phyloP scores from a whole-genome alignment of 1,140 invertebrate species.

The Neodiprion fabricii region DNA sequence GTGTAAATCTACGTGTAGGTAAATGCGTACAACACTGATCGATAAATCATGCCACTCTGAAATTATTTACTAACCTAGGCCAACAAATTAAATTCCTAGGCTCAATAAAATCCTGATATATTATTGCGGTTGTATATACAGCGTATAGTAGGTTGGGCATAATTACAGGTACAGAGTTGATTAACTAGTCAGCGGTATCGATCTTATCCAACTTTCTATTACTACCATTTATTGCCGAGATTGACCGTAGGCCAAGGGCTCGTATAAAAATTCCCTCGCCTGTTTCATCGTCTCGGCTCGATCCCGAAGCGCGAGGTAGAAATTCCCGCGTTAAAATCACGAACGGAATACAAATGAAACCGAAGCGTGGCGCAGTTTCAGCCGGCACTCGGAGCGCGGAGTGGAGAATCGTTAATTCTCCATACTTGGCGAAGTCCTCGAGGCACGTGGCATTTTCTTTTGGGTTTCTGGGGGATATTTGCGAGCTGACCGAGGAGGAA shows the following conservation, averaged over 20 bases:
- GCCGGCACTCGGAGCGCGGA: not conserved
- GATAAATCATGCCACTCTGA: not conserved
- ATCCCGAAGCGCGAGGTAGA: too few species aligned
- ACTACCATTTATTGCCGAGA: not conserved
- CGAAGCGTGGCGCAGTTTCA: not conserved
- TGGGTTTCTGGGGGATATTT: conserved; percentile 12
- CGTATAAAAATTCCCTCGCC: too few species aligned
- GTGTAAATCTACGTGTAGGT: not conserved
- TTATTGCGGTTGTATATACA: not conserved
- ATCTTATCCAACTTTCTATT: conserved; percentile 2
- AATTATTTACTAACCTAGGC: not conserved
- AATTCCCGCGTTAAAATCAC: too few species aligned
- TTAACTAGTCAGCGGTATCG: conserved; percentile 2
- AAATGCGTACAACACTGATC: not conserved
- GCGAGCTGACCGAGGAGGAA: conserved; percentile 11
- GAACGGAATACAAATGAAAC: not conserved
- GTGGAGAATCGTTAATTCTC: too few species aligned
- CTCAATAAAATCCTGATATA: not conserved
- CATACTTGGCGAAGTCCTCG: conserved; percentile 17
- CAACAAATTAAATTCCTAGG: not conserved
- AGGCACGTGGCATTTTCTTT: conserved; percentile 29
- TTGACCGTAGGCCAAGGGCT: too few species aligned
- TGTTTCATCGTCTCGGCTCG: too few species aligned
- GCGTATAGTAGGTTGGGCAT: not conserved
- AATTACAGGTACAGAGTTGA: conserved; percentile 5